Evolutionary conservation across 2,113 vertebrate species (phyloP).

Genomic region (Mirounga angustirostris): DNA sequence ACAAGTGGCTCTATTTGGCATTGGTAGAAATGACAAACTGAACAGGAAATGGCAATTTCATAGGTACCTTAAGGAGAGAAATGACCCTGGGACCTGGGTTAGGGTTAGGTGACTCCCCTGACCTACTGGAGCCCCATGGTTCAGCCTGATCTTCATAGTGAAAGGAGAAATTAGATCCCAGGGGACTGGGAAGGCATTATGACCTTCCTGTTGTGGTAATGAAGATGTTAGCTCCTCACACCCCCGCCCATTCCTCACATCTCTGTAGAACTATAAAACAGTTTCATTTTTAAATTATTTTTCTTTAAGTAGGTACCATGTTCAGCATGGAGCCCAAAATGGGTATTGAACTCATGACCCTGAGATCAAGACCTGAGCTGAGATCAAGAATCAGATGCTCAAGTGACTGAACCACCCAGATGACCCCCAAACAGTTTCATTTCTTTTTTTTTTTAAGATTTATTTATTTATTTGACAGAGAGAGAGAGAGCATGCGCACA

Average conservation of each 20-base stretch:
- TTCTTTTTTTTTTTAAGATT: background rate
- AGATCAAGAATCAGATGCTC: background rate
- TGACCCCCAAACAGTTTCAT: background rate
- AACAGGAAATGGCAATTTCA: background rate
- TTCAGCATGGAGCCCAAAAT: background rate
- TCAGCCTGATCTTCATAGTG: background rate
- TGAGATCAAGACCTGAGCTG: background rate
- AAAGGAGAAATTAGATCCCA: too few relatives aligned
- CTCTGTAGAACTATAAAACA: background rate
- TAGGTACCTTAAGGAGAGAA: background rate
- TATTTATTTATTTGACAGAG: too few relatives aligned
- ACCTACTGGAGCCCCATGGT: accelerated
- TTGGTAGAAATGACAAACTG: background rate
- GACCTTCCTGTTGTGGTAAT: background rate
- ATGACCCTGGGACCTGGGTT: background rate
- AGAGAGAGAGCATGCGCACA: too few relatives aligned
- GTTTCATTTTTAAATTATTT: background rate
- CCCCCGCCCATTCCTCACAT: background rate
- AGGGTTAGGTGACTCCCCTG: accelerated
- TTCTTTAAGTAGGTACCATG: background rate
- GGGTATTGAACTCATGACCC: background rate
- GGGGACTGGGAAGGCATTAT: accelerated
- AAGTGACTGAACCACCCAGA: background rate
- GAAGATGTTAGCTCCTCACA: background rate
- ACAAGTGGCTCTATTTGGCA: background rate